These are phyloP conservation scores for Gonatopus flavifemur DNA, from an alignment of 1,140 invertebrate species.

Conservation along the genomic window DNA sequence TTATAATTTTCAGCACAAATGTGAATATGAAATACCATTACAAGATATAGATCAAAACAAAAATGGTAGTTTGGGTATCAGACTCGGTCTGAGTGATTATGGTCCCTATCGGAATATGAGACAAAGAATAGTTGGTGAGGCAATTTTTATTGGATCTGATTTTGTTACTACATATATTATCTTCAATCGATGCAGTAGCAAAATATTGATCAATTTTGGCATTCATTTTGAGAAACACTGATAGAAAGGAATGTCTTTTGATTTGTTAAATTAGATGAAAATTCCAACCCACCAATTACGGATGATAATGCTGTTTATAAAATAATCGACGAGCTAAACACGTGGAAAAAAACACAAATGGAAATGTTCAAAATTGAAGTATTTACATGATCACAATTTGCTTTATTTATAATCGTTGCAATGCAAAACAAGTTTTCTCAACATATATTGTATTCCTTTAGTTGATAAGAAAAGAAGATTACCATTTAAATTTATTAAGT, in stretches of 20 bases:
- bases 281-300: conserved; percentile 52
- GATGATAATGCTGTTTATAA: conserved; percentile 56
- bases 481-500: conserved; percentile 47
- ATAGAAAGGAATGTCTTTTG: neutral
- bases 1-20: conserved; percentile 29
- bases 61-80: conserved; percentile 39
- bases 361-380: conserved; percentile 55
- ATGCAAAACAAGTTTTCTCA: neutral
- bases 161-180: neutral
- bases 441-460: conserved; percentile 19
- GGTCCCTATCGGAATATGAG: conserved; percentile 44
- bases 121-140: conserved; percentile 32
- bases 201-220: neutral
- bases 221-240: neutral
- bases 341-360: conserved; percentile 59
- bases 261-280: conserved; percentile 40
- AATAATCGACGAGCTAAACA: conserved; percentile 59
- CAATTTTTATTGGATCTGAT: neutral
- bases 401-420: neutral
- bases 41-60: conserved; percentile 32
- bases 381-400: conserved; percentile 11
- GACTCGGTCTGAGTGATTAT: conserved; percentile 43
- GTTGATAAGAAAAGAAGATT: conserved; percentile 51
- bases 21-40: conserved; percentile 37
- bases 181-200: neutral